phyloP scores from a whole-genome alignment of 92 coral and sea anemone genomes.

The Zoanthus solanderi region DNA sequence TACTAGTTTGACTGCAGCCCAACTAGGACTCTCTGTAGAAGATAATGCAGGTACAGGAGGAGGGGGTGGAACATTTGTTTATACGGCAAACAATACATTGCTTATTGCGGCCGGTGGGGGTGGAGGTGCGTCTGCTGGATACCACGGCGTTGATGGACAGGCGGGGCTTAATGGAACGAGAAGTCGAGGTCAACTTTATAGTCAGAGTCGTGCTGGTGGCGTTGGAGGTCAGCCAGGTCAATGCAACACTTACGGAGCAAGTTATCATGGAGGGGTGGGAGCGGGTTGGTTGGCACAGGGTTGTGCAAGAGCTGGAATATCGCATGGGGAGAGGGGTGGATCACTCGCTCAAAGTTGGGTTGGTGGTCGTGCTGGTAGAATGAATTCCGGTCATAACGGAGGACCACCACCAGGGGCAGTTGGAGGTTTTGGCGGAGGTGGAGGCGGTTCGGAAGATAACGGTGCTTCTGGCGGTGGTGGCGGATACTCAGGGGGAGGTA shows the following conservation, averaged over 20 bases:
- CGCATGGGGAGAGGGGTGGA: constrained; percentile 75
- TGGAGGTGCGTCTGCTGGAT: constrained; percentile 79
- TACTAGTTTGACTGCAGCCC: constrained; percentile 34
- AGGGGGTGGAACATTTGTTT: constrained; percentile 84
- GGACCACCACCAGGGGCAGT: constrained; percentile 81
- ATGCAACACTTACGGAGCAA: constrained; percentile 59
- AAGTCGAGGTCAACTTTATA: constrained; percentile 50
- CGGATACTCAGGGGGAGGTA: constrained; percentile 85
- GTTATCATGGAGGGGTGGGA: constrained; percentile 79
- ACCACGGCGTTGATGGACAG: constrained; percentile 72
- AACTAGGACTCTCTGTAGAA: constrained; percentile 34
- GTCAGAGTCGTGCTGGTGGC: constrained; percentile 57
- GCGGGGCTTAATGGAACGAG: constrained; percentile 57
- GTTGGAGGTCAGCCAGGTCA: constrained; percentile 71
- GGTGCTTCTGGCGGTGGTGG: constrained; percentile 86
- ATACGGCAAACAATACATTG: constrained; percentile 46
- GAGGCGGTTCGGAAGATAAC: constrained; percentile 56
- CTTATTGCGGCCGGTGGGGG: constrained; percentile 87
- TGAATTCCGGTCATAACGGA: constrained; percentile 78
- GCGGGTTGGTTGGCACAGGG: constrained; percentile 78
- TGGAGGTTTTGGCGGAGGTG: too few species aligned
- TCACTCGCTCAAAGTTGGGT: constrained; percentile 72
- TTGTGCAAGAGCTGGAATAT: constrained; percentile 37
- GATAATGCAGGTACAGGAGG: constrained; percentile 82
- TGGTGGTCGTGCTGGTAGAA: constrained; percentile 78